These are phyloP conservation scores for Copsychus sechellarum DNA, from an alignment of 2,113 vertebrate genomes.

Conservation along the genomic window DNA sequence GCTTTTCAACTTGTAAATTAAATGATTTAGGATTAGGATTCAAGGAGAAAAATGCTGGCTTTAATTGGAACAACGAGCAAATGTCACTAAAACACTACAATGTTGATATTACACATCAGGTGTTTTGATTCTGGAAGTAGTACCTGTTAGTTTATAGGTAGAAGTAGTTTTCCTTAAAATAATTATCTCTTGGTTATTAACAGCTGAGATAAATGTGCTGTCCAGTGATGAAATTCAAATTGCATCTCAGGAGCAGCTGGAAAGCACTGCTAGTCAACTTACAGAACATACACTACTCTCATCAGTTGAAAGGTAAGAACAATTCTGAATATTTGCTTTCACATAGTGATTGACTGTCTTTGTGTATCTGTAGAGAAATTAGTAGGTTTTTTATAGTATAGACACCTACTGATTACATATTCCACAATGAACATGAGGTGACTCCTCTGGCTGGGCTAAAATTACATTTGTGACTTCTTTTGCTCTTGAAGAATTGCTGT, in stretches of 20 bases:
- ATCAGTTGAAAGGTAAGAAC: conserved; percentile 61
- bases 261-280: background rate
- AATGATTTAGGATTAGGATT: background rate
- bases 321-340: background rate
- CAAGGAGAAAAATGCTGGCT: background rate
- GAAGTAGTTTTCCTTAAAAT: background rate
- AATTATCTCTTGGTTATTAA: conserved; percentile 35
- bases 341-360: background rate
- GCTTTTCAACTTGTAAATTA: background rate
- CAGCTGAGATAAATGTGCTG: conserved; percentile 49
- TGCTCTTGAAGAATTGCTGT: background rate
- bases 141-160: background rate
- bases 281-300: background rate
- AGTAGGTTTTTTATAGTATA: background rate
- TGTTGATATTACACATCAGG: background rate
- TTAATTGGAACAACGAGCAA: background rate
- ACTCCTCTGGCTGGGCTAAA: background rate
- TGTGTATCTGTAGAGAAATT: background rate
- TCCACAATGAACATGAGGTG: background rate
- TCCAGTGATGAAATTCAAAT: background rate
- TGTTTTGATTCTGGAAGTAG: background rate
- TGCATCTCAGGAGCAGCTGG: conserved; percentile 10
- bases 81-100: background rate
- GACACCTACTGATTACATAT: background rate
- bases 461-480: background rate